These are phyloP conservation scores for Parazoanthus swiftii DNA, from an alignment of 92 coral and sea anemone genomes.

Conservation along the genomic window DNA sequence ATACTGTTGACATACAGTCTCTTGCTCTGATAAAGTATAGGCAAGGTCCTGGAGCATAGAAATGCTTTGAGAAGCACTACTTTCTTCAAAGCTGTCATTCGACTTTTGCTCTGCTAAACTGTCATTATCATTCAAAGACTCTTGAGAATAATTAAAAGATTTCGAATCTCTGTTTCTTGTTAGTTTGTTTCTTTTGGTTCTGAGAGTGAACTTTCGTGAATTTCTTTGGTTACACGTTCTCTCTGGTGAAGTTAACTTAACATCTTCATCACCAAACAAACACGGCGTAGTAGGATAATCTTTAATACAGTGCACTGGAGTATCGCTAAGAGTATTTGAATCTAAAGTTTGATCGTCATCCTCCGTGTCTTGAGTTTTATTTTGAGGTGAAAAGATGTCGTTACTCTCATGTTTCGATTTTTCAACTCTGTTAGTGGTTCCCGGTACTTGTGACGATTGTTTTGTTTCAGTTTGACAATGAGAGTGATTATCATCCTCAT, in stretches of 20 bases:
- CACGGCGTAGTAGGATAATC: constrained; percentile 48
- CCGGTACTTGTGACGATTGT: background rate
- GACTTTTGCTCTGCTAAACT: constrained; percentile 1
- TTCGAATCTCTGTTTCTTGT: background rate
- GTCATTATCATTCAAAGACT: constrained; percentile 4
- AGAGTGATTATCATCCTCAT: background rate
- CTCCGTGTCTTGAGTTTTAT: constrained; percentile 2
- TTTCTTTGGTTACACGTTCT: constrained; percentile 9
- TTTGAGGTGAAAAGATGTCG: background rate
- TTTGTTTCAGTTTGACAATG: background rate
- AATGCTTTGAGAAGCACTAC: constrained; percentile 52
- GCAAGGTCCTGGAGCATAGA: constrained; percentile 55
- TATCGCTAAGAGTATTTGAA: background rate
- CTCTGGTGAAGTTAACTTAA: constrained; percentile 19
- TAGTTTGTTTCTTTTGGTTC: constrained; percentile 27
- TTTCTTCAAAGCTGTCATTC: constrained; percentile 4
- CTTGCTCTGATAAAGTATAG: background rate
- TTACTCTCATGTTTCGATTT: background rate
- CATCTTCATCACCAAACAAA: constrained; percentile 54
- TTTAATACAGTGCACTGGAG: constrained; percentile 36
- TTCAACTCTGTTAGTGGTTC: background rate
- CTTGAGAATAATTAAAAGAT: background rate
- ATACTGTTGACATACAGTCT: background rate
- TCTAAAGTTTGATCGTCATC: constrained; percentile 41
- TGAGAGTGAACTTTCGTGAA: constrained; percentile 5